Conservation (phyloP, 2,113 vertebrate genomes). For the Odocoileus virginianus region DNA sequence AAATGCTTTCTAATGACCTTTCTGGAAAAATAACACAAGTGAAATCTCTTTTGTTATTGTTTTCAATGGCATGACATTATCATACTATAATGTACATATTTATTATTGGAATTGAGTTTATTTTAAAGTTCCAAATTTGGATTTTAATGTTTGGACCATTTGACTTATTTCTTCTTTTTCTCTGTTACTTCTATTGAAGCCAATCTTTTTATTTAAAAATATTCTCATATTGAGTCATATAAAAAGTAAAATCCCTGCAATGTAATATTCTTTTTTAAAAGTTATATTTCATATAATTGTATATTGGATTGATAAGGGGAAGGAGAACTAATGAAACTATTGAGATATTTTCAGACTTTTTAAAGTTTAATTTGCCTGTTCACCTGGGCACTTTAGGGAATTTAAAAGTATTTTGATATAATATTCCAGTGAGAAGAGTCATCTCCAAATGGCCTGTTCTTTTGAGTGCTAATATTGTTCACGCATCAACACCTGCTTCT, state of each 20-base stretch:
- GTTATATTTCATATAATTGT: background rate
- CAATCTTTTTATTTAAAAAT: background rate
- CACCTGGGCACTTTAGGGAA: conserved; percentile 76
- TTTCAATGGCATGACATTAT: background rate
- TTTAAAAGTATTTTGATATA: conserved; percentile 62
- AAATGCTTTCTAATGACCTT: background rate
- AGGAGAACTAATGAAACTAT: background rate
- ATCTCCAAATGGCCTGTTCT: conserved; percentile 61
- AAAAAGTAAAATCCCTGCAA: background rate
- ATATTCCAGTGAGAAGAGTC: conserved; percentile 60
- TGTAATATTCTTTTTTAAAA: background rate
- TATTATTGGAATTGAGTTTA: background rate
- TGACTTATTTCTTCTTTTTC: background rate
- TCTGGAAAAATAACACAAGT: background rate
- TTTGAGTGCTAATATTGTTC: conserved; percentile 64
- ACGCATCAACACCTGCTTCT: conserved; percentile 72
- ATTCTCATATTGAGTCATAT: background rate
- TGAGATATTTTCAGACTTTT: conserved; percentile 6
- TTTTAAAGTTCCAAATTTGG: background rate
- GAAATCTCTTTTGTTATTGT: background rate
- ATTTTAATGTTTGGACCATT: background rate
- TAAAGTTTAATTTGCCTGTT: conserved; percentile 70
- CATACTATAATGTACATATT: background rate
- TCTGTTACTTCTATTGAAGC: background rate
- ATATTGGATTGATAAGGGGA: background rate